phyloP scores from a whole-genome alignment of 2,113 vertebrate genomes.

The Anthoscopus minutus region DNA sequence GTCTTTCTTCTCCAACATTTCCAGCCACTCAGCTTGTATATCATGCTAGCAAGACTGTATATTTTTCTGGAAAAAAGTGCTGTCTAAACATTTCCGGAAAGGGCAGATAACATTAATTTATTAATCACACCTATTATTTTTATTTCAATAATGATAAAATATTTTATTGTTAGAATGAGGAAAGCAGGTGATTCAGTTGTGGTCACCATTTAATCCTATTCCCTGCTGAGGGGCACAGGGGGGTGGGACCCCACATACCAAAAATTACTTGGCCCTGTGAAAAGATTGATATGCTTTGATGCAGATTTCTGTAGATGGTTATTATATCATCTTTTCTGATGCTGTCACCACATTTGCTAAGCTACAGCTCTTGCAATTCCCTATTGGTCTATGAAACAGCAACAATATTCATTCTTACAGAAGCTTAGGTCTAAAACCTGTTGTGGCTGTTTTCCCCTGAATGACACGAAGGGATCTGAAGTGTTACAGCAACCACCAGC shows the following conservation, averaged over 20 bases:
- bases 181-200: rapidly evolving
- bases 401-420: neutral
- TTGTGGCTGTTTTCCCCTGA: neutral
- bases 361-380: neutral
- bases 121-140: neutral
- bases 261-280: neutral
- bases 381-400: neutral
- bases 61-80: neutral
- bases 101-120: neutral
- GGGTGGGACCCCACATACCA: neutral
- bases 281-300: neutral
- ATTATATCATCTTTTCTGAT: neutral
- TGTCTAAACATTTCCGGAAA: neutral
- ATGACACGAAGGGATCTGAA: neutral
- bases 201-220: neutral
- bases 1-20: neutral
- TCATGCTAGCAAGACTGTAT: neutral
- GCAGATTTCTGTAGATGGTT: neutral
- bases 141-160: neutral
- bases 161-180: neutral
- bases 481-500: neutral
- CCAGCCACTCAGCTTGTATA: neutral
- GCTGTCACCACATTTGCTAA: neutral
- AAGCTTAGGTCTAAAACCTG: neutral
- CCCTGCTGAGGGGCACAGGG: neutral